These are phyloP conservation scores for Dicyrtomina minuta DNA, from an alignment of 2,888 invertebrate genomes.

Conservation along the genomic window DNA sequence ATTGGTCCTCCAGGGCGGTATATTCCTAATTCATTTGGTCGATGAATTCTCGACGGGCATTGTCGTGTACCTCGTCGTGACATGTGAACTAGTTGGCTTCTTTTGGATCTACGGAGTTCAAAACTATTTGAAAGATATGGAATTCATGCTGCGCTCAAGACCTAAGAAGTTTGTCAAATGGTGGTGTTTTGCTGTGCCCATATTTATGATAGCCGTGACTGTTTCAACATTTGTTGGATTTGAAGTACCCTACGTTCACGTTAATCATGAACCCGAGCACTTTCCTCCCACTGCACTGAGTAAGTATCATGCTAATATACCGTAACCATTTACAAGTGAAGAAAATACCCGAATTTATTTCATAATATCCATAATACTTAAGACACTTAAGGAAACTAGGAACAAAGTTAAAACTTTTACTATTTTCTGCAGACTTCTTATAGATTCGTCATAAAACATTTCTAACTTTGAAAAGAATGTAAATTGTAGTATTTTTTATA, in stretches of 20 bases:
- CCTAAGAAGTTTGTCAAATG: background rate
- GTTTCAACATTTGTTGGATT: background rate
- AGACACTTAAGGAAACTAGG: too few relatives aligned
- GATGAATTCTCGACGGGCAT: constrained; percentile 15
- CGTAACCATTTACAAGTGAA: too few relatives aligned
- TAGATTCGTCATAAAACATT: background rate
- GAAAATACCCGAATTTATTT: too few relatives aligned
- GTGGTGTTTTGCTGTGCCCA: constrained; percentile 7
- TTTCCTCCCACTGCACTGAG: background rate
- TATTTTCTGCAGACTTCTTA: background rate
- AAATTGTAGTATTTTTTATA: too few relatives aligned
- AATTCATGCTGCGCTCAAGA: constrained; percentile 15
- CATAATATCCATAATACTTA: too few relatives aligned
- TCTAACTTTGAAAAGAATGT: too few relatives aligned
- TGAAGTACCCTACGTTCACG: background rate
- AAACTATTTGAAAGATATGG: constrained; percentile 17
- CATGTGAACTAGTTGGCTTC: constrained; percentile 15
- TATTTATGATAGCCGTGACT: background rate
- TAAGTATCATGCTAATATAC: too few relatives aligned
- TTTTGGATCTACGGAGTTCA: constrained; percentile 28
- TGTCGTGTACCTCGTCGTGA: constrained; percentile 4
- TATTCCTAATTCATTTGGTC: constrained; percentile 8
- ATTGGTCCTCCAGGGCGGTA: constrained; percentile 16
- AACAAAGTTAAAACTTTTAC: background rate
- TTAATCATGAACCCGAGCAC: background rate